These are phyloP conservation scores for Graphium colonna DNA, from an alignment of 2,888 invertebrate genomes.

Conservation along the genomic window DNA sequence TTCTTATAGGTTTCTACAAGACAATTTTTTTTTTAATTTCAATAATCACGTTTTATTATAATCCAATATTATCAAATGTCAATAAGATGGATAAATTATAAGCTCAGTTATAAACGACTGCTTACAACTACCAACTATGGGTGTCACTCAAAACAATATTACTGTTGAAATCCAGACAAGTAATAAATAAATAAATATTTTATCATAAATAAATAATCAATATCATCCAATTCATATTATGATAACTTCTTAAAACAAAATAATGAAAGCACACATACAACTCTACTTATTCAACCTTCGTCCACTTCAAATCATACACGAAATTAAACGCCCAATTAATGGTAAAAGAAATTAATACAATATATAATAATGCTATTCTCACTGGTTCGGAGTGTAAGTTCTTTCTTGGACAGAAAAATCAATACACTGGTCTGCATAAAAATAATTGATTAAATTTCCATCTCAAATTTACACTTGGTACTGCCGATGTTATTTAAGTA, in stretches of 20 bases:
- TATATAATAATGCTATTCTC: too few relatives aligned
- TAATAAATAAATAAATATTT: background rate
- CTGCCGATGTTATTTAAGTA: background rate
- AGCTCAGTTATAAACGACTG: background rate
- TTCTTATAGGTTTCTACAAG: background rate
- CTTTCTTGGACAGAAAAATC: background rate
- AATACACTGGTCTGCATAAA: background rate
- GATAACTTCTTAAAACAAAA: background rate
- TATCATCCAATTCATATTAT: background rate
- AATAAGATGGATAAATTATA: background rate
- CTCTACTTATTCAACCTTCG: background rate
- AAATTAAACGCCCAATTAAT: background rate
- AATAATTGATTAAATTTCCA: background rate
- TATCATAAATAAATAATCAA: background rate
- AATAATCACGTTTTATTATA: background rate
- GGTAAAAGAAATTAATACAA: too few relatives aligned
- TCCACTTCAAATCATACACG: background rate
- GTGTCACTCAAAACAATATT: background rate
- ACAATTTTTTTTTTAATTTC: too few relatives aligned
- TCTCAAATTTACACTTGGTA: background rate
- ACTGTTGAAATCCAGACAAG: background rate
- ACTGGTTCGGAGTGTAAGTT: too few relatives aligned
- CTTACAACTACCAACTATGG: background rate
- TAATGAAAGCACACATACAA: background rate
- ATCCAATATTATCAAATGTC: background rate